Base-by-base conservation (phyloP, 2,113 vertebrate species). In the Mormyrus lacerda region DNA sequence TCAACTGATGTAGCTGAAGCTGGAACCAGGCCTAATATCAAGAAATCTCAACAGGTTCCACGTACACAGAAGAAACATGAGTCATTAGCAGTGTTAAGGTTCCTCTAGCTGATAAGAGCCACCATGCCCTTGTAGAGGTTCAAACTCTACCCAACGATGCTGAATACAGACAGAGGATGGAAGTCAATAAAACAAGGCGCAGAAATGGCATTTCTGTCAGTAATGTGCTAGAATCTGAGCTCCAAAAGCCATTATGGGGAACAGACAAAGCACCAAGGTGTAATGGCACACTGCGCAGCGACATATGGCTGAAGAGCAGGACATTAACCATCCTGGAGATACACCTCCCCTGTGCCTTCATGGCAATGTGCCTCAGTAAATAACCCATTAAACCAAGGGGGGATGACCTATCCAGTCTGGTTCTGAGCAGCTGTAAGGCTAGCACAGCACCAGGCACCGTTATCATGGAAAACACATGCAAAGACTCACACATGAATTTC, bases 261-360 rank as follows among this genome's bases (percentile, higher is more conserved):
- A 90, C 89, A 90, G 91, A 92, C 93, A 94, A 93, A 92, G 91
- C 94, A 92, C 92, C 89, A 83, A 91, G 93, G 91, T 94, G 94
- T 94, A 94, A 95, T 94, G 93, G 94, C 93, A 95, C 93, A 90
- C 93, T 94, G 93, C 94, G 93, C 93, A 92, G 92, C 91, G 91
- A 93, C 95, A 96, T 95, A 96, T 96, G 95, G 95, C 92, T 92
- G 92, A 94, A 96, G 93, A 94, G 95, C 95, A 96, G 94, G 95
- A 95, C 94, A 95, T 96, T 95, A 95, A 94, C 93, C 94, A 94
- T 94, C 93, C 93, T 93, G 93, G 94, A 94, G 92, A 91, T 89
- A 91, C 90, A 91, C 93, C 92, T 95, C 95, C 94, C 94, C 91
- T 91, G 93, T 94, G 95, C 93, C 93, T 93, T 92, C 93, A 94